Base-by-base conservation (phyloP, 2,797 vertebrate genomes). In the Oreochromis grahami region DNA sequence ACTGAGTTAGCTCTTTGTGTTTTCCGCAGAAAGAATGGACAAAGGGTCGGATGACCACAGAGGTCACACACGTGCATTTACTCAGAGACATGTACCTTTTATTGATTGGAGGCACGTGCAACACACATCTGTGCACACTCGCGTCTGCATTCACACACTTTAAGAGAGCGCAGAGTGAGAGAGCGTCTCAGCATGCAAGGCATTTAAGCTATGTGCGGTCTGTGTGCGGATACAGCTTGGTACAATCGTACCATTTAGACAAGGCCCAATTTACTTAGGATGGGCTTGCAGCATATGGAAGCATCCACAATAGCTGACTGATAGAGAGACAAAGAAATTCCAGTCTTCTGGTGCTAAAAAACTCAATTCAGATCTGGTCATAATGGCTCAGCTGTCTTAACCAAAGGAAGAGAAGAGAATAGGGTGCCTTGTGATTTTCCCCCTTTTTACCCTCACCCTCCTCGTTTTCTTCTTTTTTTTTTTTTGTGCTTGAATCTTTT, bases 371-470 rank as follows among this genome's bases (percentile, higher is more conserved):
- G 97, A 97, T 97, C 95, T 96, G 94, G 96, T 97, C 97, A 97
- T 98, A 98, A 98, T 98, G 97, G 97, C 97, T 98, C 97, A 98
- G 98, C 98, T 98, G 98, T 98, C 97, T 96, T 96, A 97, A 97
- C 96, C 96, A 97, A 98, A 98, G 97, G 96, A 96, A 94, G 96
- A 95, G 96, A 96, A 98, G 97, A 99, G 98, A 99, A 98, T 98
- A 97, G 97, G 96, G 95, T 94, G 96, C 97, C 98, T 99, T 99
- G 98, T 98, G 97, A 96, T 97, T 97, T 95, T 96, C 97, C 96
- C 92, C 92, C 92, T 94, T 93, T 94, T 94, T 93, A 90, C 94
- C 92, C 94, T 94, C 87, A 58, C 89, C 89, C 91, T 91, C 89
- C 93, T 90, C 87, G 84, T 94, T 94, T 94, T 93, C 89, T 95